Evolutionary conservation across 2,888 invertebrate genomes (phyloP).

Genomic region (Tachina lurida): DNA sequence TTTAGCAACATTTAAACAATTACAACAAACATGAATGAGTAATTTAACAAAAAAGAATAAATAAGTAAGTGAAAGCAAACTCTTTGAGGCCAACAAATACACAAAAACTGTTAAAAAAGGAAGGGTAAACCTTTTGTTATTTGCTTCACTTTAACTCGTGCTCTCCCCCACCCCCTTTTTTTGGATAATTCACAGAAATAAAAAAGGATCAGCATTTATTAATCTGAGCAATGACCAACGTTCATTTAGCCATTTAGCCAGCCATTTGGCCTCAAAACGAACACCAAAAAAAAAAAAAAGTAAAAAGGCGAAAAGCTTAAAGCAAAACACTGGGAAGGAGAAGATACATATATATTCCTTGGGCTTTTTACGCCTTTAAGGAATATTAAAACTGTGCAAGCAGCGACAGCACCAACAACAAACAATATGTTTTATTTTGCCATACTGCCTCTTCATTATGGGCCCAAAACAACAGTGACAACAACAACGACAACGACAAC

Average conservation of each 20-base stretch:
- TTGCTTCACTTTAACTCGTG: constrained; percentile 11
- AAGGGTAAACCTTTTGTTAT: constrained; percentile 20
- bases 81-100: not conserved
- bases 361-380: constrained; percentile 57
- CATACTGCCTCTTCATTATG: constrained; percentile 49
- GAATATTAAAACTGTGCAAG: constrained; percentile 40
- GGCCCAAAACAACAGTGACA: constrained; percentile 43
- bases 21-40: constrained; percentile 63
- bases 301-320: constrained; percentile 2
- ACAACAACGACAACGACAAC: constrained; percentile 39
- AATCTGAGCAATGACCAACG: constrained; percentile 66
- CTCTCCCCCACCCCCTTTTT: constrained; percentile 9
- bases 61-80: constrained; percentile 14
- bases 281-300: not conserved
- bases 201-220: constrained; percentile 66
- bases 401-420: constrained; percentile 20
- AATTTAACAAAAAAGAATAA: constrained; percentile 41
- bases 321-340: constrained; percentile 7
- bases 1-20: constrained; percentile 69
- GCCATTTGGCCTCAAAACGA: constrained; percentile 37
- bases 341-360: constrained; percentile 34
- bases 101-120: not conserved
- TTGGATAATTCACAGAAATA: constrained; percentile 37
- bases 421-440: constrained; percentile 61
- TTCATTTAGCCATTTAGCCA: constrained; percentile 65